Conservation (phyloP, 2,113 vertebrate species). For the Cottus gobio region DNA sequence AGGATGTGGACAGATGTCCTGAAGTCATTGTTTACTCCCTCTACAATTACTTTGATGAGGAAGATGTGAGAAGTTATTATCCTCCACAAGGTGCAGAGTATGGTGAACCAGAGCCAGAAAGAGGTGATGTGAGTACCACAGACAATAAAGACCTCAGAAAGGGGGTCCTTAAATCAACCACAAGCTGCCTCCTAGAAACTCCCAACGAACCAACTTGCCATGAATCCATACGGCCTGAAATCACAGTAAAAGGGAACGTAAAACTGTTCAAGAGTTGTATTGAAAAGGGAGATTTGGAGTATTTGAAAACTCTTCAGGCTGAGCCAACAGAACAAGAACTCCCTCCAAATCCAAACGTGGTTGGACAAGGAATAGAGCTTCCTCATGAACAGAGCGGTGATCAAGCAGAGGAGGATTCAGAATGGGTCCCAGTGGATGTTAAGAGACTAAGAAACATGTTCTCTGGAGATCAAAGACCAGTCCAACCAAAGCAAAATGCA, state of each 20-base stretch:
- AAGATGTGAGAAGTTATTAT: constrained; percentile 80
- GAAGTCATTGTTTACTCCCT: constrained; percentile 90
- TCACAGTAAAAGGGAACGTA: constrained; percentile 87
- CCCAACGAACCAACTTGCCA: constrained; percentile 71
- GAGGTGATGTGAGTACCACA: constrained; percentile 1
- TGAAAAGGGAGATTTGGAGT: constrained; percentile 90
- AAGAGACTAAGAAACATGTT: constrained; percentile 79
- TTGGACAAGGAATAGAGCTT: constrained; percentile 20
- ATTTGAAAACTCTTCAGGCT: constrained; percentile 87
- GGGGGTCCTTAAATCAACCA: constrained; percentile 77
- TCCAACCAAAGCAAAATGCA: constrained; percentile 41
- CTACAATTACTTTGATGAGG: constrained; percentile 74
- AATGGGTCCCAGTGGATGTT: constrained; percentile 78
- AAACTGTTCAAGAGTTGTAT: constrained; percentile 91
- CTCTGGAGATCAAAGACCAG: constrained; percentile 54
- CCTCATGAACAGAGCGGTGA: constrained; percentile 60
- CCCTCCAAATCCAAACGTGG: constrained; percentile 19
- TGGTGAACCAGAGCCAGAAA: constrained; percentile 26
- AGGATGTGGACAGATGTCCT: constrained; percentile 77
- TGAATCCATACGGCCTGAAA: constrained; percentile 73
- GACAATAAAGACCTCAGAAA: constrained; percentile 68
- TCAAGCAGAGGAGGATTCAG: constrained; percentile 62
- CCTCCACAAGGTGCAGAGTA: constrained; percentile 22
- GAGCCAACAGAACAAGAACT: constrained; percentile 79
- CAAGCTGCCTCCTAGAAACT: constrained; percentile 78